phyloP scores from a whole-genome alignment of 2,113 vertebrate genomes.

The Herpetotheres cachinnans region DNA sequence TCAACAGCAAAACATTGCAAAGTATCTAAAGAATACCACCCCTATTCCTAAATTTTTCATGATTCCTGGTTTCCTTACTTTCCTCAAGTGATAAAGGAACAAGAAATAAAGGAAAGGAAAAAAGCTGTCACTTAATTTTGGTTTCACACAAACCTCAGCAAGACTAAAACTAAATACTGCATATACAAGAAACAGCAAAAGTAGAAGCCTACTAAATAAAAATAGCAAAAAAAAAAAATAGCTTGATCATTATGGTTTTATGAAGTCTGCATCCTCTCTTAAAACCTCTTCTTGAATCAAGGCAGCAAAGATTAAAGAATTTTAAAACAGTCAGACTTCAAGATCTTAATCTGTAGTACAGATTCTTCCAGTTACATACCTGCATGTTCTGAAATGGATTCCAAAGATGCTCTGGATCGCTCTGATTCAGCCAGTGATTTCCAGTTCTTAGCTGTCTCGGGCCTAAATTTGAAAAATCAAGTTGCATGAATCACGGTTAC shows the following conservation, averaged over 20 bases:
- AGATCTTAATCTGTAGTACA: not conserved
- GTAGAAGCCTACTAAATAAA: not conserved
- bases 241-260: not conserved
- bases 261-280: not conserved
- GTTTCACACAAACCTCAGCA: not conserved
- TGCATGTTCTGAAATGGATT: slow-evolving; percentile 74
- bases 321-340: not conserved
- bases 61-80: not conserved
- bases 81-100: not conserved
- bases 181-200: not conserved
- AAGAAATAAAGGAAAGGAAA: not conserved
- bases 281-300: not conserved
- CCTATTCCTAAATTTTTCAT: not conserved
- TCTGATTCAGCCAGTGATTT: slow-evolving; percentile 77
- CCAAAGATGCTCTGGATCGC: slow-evolving; percentile 67
- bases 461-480: slow-evolving; percentile 67
- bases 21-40: not conserved
- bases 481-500: not conserved
- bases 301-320: not conserved
- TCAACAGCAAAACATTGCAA: not conserved
- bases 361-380: slow-evolving; percentile 69
- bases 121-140: not conserved
- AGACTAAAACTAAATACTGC: not conserved
- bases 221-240: not conserved
- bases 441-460: slow-evolving; percentile 78